These are phyloP conservation scores for Gonioctena quinquepunctata DNA, from an alignment of 1,140 invertebrate genomes.

Conservation along the genomic window DNA sequence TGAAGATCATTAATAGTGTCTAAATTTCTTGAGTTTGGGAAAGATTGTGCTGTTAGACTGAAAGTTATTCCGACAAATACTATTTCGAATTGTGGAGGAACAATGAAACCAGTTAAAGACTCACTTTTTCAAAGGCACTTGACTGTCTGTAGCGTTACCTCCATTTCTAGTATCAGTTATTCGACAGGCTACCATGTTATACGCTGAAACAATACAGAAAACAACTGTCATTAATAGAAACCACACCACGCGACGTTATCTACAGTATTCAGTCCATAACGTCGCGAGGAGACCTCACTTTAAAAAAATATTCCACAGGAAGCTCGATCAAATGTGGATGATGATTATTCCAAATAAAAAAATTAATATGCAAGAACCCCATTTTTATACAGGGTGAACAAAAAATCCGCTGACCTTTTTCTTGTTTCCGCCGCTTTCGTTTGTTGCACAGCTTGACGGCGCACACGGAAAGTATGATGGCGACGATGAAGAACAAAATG, in stretches of 20 bases:
- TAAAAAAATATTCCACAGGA: too few species aligned
- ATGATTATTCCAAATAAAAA: too few species aligned
- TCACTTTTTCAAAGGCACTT: slow-evolving; percentile 98
- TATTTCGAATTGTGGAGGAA: background rate
- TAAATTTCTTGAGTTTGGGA: background rate
- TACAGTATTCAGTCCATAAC: too few species aligned
- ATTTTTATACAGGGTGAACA: background rate
- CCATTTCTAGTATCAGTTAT: slow-evolving; percentile 90
- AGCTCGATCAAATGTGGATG: too few species aligned
- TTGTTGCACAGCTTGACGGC: slow-evolving; percentile 97
- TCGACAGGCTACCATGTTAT: slow-evolving; percentile 96
- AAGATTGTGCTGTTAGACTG: background rate
- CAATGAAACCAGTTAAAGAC: slow-evolving; percentile 52
- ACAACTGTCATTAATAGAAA: too few species aligned
- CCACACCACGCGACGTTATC: too few species aligned
- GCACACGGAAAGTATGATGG: slow-evolving; percentile 93
- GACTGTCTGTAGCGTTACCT: slow-evolving; percentile 80
- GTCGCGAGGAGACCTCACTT: too few species aligned
- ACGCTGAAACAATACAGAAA: too few species aligned
- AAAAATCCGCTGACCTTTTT: slow-evolving; percentile 89
- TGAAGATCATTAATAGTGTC: background rate
- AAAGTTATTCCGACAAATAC: slow-evolving; percentile 8
- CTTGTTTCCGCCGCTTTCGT: slow-evolving; percentile 92
- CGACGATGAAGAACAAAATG: slow-evolving; percentile 94
- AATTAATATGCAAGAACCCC: too few species aligned